phyloP scores from a whole-genome alignment of 2,113 vertebrate species.

The Orycteropus afer region DNA sequence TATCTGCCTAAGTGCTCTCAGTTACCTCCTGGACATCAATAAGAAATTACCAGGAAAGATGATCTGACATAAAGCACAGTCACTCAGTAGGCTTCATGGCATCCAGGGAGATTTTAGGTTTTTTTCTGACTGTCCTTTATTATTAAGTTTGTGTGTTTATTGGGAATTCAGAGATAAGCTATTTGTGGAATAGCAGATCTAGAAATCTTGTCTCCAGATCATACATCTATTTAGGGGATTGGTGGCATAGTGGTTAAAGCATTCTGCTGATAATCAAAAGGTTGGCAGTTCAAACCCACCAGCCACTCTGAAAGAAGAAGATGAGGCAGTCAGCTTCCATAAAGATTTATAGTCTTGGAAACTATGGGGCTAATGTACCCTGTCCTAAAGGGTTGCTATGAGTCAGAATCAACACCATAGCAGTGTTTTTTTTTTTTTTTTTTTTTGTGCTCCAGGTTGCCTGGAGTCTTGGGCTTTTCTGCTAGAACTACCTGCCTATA shows the following conservation, averaged over 20 bases:
- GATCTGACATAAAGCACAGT: fast-evolving
- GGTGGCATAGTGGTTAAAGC: too few species aligned
- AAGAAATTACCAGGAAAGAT: not conserved
- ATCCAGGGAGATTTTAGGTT: not conserved
- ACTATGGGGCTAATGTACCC: too few species aligned
- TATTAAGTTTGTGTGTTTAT: not conserved
- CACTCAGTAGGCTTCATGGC: not conserved
- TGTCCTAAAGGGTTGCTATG: too few species aligned
- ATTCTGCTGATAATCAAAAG: too few species aligned
- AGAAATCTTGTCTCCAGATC: not conserved
- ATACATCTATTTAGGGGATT: not conserved
- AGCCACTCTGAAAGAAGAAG: too few species aligned
- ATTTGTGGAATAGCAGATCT: not conserved
- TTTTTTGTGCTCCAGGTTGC: not conserved
- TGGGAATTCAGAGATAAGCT: not conserved
- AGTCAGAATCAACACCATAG: too few species aligned
- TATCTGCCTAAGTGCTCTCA: not conserved
- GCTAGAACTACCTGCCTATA: too few species aligned
- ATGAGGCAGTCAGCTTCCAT: too few species aligned
- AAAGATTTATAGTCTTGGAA: too few species aligned
- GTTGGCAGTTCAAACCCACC: too few species aligned
- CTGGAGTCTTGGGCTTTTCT: not conserved
- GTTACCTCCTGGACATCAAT: not conserved
- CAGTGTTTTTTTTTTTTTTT: too few species aligned
- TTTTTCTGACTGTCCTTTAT: not conserved